phyloP scores from a whole-genome alignment of 92 coral and sea anemone genomes.

The Epizoanthus scotinus region DNA sequence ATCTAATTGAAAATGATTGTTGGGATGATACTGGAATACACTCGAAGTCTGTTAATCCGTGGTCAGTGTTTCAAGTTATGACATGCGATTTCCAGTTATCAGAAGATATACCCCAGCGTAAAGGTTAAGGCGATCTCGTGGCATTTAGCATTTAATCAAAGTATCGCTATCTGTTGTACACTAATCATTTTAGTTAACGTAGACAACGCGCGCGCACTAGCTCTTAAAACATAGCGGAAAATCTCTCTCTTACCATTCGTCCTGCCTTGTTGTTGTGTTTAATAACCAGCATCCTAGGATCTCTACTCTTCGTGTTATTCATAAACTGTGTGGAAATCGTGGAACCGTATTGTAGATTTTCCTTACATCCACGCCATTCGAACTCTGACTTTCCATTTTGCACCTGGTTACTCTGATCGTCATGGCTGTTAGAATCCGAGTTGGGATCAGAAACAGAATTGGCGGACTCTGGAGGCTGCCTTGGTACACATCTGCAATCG shows the following conservation, averaged over 20 bases:
- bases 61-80: background rate
- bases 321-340: slow-evolving; percentile 72
- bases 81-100: background rate
- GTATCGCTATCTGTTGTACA: background rate
- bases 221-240: background rate
- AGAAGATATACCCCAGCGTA: background rate
- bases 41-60: background rate
- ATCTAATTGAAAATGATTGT: background rate
- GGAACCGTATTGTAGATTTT: slow-evolving; percentile 72
- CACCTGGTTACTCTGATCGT: slow-evolving; percentile 26
- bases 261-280: slow-evolving; percentile 94
- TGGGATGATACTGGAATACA: background rate
- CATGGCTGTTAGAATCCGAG: slow-evolving; percentile 38
- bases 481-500: slow-evolving; percentile 70
- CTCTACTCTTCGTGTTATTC: slow-evolving; percentile 58
- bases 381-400: slow-evolving; percentile 46
- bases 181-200: background rate
- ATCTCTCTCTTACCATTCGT: slow-evolving; percentile 65
- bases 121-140: slow-evolving; percentile 9
- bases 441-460: slow-evolving; percentile 35
- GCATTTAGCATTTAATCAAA: slow-evolving; percentile 4
- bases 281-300: slow-evolving; percentile 76
- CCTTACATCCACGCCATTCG: slow-evolving; percentile 77
- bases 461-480: slow-evolving; percentile 25
- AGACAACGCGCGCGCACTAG: background rate